Evolutionary conservation across 2,797 vertebrate genomes (phyloP).

Genomic region (Nannoperca obscura): DNA sequence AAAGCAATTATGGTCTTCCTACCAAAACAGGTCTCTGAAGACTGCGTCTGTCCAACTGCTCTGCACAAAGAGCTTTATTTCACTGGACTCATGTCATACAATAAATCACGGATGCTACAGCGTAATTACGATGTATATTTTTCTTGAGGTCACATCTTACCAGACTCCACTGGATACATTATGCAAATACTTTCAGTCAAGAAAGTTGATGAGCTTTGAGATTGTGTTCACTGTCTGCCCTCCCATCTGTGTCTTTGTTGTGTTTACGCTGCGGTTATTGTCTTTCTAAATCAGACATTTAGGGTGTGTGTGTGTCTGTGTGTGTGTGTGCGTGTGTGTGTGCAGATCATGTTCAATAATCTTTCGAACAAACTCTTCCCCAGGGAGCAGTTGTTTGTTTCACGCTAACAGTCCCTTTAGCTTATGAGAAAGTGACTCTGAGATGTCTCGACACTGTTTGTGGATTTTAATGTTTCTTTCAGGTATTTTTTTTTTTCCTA

Average conservation of each 20-base stretch:
- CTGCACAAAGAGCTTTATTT: constrained; percentile 72
- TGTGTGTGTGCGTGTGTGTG: constrained; percentile 7
- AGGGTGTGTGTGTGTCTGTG: constrained; percentile 17
- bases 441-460: not conserved
- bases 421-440: not conserved
- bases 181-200: constrained; percentile 65
- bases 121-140: constrained; percentile 70
- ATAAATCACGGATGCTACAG: constrained; percentile 69
- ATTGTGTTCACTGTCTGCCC: constrained; percentile 35
- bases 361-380: constrained; percentile 45
- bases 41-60: constrained; percentile 68
- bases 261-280: constrained; percentile 62
- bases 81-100: constrained; percentile 56
- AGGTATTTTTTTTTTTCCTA: not conserved
- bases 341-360: constrained; percentile 45
- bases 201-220: constrained; percentile 57
- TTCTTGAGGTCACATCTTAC: constrained; percentile 59
- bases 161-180: constrained; percentile 47
- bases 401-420: not conserved
- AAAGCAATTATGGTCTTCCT: constrained; percentile 84
- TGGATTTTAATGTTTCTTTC: not conserved
- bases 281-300: constrained; percentile 63
- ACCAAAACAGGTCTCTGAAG: constrained; percentile 79
- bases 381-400: constrained; percentile 8
- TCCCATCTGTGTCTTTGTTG: constrained; percentile 43